A percentile compares a stretch with the other conserved stretches of the same genome.
Conservation (phyloP, 2,888 invertebrate genomes). For the Lycophotia porphyrea region DNA sequence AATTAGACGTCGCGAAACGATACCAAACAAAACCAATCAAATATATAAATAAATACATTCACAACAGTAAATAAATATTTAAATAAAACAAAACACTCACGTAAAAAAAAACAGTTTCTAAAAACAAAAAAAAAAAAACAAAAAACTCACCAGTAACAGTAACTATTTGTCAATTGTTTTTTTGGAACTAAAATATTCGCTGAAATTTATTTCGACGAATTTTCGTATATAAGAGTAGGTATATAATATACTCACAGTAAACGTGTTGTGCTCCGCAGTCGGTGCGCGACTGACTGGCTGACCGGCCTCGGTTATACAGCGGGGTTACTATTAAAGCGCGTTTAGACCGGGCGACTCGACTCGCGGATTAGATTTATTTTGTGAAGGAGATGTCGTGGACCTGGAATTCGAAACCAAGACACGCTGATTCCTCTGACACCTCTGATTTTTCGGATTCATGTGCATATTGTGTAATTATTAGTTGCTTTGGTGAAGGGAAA, state of each 20-base stretch:
- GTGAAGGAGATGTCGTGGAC: background rate
- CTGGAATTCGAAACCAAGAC: too few relatives aligned
- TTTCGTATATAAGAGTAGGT: conserved; percentile 7
- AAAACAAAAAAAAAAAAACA: background rate
- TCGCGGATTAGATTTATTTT: background rate
- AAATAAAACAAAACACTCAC: conserved; percentile 3
- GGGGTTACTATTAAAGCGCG: conserved; percentile 43
- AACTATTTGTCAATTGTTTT: background rate
- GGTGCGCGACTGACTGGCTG: conserved; percentile 58
- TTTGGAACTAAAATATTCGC: background rate
- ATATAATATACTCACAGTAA: conserved; percentile 47
- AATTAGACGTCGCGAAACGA: background rate
- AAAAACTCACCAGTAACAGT: background rate
- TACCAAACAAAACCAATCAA: too few relatives aligned
- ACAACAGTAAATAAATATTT: conserved; percentile 8
- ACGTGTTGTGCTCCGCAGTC: conserved; percentile 52
- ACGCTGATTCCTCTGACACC: too few relatives aligned
- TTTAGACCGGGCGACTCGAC: conserved; percentile 59
- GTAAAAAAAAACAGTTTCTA: background rate
- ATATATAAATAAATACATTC: too few relatives aligned
- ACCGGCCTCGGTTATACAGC: conserved; percentile 35
- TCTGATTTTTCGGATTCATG: too few relatives aligned
- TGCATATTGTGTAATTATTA: too few relatives aligned
- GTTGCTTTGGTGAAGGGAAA: too few relatives aligned
- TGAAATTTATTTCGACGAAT: conserved; percentile 31